These are phyloP conservation scores for Calephelis perditalis DNA, from an alignment of 2,888 invertebrate species.

Conservation along the genomic window DNA sequence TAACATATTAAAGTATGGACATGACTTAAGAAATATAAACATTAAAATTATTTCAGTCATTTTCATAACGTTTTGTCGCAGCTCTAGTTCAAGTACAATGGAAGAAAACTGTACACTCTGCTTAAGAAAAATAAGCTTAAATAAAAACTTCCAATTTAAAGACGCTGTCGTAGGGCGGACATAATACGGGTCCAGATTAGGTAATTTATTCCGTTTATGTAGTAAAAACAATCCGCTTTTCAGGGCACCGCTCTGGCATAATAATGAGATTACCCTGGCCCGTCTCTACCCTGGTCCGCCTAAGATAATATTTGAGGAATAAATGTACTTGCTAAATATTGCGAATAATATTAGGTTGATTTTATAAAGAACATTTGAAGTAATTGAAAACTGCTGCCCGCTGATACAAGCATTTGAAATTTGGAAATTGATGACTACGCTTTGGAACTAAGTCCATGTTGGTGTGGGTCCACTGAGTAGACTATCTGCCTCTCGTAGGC, in stretches of 20 bases:
- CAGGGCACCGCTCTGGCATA: constrained; percentile 9
- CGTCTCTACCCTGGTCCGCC: not conserved
- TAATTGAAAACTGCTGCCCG: not conserved
- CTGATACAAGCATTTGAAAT: not conserved
- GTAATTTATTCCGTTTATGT: constrained; percentile 10
- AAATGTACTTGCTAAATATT: not conserved
- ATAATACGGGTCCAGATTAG: constrained; percentile 11
- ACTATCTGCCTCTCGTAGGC: too few species aligned
- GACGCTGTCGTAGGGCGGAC: constrained; percentile 1
- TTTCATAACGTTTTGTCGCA: too few species aligned
- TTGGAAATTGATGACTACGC: too few species aligned
- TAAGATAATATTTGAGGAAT: constrained; percentile 7
- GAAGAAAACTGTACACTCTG: too few species aligned
- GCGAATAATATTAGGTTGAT: not conserved
- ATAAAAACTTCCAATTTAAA: not conserved
- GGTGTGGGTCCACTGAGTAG: too few species aligned
- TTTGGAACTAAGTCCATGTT: too few species aligned
- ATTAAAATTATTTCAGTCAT: too few species aligned
- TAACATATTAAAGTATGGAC: too few species aligned
- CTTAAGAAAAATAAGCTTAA: not conserved
- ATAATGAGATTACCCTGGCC: constrained; percentile 8
- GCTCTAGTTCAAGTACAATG: too few species aligned
- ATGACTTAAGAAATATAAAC: too few species aligned
- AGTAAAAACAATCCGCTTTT: constrained; percentile 9
- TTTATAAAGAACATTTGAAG: too few species aligned